These are phyloP conservation scores for Acipenser ruthenus DNA, from an alignment of 2,797 vertebrate species.

Conservation along the genomic window DNA sequence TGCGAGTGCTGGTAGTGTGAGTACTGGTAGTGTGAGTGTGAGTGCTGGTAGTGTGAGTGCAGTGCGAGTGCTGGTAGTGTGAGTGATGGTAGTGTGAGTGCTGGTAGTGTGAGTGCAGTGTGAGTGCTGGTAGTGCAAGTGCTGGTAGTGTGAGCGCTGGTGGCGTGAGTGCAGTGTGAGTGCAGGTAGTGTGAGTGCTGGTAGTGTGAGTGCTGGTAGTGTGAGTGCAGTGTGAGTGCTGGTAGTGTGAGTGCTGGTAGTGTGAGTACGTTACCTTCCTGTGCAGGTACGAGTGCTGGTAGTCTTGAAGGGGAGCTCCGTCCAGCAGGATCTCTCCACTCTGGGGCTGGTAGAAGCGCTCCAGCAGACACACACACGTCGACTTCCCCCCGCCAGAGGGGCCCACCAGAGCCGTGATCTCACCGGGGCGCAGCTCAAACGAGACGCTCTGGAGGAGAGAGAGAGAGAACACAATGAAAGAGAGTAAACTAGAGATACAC, in stretches of 20 bases:
- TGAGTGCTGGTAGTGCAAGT: not conserved
- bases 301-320: constrained; percentile 33
- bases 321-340: constrained; percentile 21
- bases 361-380: not conserved
- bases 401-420: constrained; percentile 70
- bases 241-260: constrained; percentile 38
- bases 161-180: too few species aligned
- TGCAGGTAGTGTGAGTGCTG: not conserved
- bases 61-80: too few species aligned
- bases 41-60: too few species aligned
- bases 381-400: too few species aligned
- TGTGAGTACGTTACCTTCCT: constrained; percentile 41
- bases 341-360: constrained; percentile 25
- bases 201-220: not conserved
- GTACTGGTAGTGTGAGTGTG: too few species aligned
- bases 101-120: not conserved
- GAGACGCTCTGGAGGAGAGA: constrained; percentile 41
- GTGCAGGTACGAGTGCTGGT: constrained; percentile 61
- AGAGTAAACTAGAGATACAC: not conserved
- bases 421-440: constrained; percentile 56
- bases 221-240: constrained; percentile 45
- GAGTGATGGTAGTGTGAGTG: not conserved
- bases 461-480: not conserved
- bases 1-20: too few species aligned
- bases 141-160: not conserved